Evolutionary conservation across 2,113 vertebrate species (phyloP).

Genomic region (Oreochromis tanganicae): DNA sequence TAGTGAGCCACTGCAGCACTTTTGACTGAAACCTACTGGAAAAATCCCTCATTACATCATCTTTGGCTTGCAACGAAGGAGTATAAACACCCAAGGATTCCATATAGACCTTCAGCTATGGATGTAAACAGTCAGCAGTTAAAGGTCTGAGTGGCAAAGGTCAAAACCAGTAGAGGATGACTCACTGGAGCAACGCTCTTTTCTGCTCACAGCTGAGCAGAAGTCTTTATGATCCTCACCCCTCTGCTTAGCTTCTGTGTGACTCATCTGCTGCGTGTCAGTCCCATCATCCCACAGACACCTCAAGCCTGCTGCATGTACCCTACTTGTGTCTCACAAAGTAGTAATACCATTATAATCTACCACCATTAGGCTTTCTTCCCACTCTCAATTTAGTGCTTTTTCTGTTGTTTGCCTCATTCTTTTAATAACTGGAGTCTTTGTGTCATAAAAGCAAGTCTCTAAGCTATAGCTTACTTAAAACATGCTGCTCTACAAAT

Average conservation of each 20-base stretch:
- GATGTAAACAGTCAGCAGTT: not conserved
- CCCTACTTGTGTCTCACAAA: not conserved
- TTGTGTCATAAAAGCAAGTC: not conserved
- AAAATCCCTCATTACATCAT: not conserved
- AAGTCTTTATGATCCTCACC: slow-evolving; percentile 27
- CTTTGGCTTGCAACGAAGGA: not conserved
- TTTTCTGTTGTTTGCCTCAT: slow-evolving; percentile 23
- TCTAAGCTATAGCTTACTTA: not conserved
- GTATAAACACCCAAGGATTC: not conserved
- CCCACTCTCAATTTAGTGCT: not conserved
- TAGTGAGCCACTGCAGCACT: not conserved
- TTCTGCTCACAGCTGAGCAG: not conserved
- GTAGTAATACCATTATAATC: slow-evolving; percentile 50
- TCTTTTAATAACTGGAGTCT: not conserved
- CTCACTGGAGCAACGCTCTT: slow-evolving; percentile 4
- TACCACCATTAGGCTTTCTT: slow-evolving; percentile 14
- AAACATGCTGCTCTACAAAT: not conserved
- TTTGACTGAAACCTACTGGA: not conserved
- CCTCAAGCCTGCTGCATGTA: not conserved
- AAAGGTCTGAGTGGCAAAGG: slow-evolving; percentile 4
- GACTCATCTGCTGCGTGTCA: slow-evolving; percentile 38
- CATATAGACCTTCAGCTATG: not conserved
- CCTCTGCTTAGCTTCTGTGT: slow-evolving; percentile 12
- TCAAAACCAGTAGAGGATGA: slow-evolving; percentile 14
- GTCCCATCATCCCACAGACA: slow-evolving; percentile 32